phyloP scores from a whole-genome alignment of 2,797 vertebrate genomes.

The Petrocephalus sullivani region DNA sequence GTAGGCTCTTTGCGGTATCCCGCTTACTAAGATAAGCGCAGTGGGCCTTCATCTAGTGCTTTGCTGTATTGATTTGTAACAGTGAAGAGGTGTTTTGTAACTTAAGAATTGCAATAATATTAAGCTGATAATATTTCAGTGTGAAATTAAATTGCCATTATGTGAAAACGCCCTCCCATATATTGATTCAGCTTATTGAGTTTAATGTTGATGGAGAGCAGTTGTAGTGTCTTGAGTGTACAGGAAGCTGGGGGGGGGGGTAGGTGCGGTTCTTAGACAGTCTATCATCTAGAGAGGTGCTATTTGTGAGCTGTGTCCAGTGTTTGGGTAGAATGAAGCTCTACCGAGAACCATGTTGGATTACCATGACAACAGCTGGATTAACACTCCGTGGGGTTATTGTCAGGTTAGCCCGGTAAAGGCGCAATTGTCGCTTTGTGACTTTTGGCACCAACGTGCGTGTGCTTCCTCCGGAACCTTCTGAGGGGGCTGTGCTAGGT shows the following conservation, averaged over 20 bases:
- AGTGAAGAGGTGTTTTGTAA: not conserved
- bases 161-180: not conserved
- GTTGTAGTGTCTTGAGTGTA: not conserved
- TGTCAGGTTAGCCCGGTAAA: not conserved
- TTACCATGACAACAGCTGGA: not conserved
- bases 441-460: not conserved
- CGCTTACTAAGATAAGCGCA: not conserved
- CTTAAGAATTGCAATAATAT: not conserved
- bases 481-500: not conserved
- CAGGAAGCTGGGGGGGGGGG: not conserved
- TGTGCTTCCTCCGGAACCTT: not conserved
- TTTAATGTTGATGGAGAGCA: not conserved
- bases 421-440: not conserved
- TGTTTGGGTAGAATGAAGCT: not conserved
- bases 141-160: not conserved
- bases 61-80: not conserved
- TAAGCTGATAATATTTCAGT: not conserved
- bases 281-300: not conserved
- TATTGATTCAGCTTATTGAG: constrained; percentile 1
- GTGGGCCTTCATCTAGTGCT: not conserved
- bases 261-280: not conserved
- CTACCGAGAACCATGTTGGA: not conserved
- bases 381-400: not conserved
- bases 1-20: not conserved
- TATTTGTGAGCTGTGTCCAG: not conserved